A percentile compares a stretch with the other conserved stretches of the same genome.
Conservation (phyloP, 2,888 invertebrate species). For the Lasiommata megera region DNA sequence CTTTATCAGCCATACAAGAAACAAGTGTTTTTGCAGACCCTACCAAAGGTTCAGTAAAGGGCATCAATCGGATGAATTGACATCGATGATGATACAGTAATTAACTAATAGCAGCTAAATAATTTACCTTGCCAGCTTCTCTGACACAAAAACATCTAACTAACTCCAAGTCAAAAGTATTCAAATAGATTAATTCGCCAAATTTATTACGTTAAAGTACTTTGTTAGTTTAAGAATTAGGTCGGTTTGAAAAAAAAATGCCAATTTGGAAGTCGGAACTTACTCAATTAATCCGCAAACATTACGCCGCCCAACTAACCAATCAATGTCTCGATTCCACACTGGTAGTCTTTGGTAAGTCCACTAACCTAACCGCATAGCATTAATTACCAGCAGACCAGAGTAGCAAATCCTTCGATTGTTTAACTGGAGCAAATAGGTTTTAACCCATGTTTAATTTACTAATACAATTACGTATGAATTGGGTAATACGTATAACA, state of each 20-base stretch:
- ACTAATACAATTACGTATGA: not conserved
- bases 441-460: not conserved
- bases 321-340: not conserved
- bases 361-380: constrained; percentile 19
- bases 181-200: too few relatives aligned
- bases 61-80: too few relatives aligned
- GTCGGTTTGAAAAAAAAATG: not conserved
- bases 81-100: too few relatives aligned
- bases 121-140: too few relatives aligned
- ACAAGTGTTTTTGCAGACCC: too few relatives aligned
- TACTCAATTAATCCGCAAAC: not conserved
- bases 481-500: too few relatives aligned
- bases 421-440: constrained; percentile 20
- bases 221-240: not conserved
- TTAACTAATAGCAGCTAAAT: too few relatives aligned
- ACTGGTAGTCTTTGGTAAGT: not conserved
- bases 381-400: constrained; percentile 25
- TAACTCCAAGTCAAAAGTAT: too few relatives aligned
- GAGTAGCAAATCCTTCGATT: constrained; percentile 23
- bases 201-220: too few relatives aligned
- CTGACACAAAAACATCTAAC: too few relatives aligned
- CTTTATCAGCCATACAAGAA: too few relatives aligned
- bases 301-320: not conserved
- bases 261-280: not conserved
- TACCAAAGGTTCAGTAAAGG: too few relatives aligned